Evolutionary conservation across 2,888 invertebrate species (phyloP).

Genomic region (Enoplolaimus lenunculus): DNA sequence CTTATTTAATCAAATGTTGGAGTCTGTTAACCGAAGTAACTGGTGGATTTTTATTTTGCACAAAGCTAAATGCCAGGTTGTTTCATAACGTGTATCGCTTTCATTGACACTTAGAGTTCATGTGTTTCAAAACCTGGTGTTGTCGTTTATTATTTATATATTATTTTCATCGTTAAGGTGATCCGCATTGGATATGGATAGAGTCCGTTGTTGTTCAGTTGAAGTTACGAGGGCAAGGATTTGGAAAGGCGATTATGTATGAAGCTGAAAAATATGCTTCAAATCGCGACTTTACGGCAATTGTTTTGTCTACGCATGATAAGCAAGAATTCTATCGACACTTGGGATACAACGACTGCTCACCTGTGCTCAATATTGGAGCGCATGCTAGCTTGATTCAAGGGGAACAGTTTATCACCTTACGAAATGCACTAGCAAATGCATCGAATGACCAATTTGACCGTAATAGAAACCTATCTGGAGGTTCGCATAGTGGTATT

Average conservation of each 20-base stretch:
- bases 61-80: no score
- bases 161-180: neutral
- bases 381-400: slow-evolving; percentile 22
- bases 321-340: slow-evolving; percentile 42
- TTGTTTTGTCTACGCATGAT: slow-evolving; percentile 43
- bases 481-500: no score
- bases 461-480: no score
- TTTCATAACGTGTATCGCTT: no score
- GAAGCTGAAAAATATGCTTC: slow-evolving; percentile 38
- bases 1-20: no score
- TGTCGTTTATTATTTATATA: no score
- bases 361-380: slow-evolving; percentile 25
- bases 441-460: neutral
- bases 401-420: neutral
- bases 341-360: slow-evolving; percentile 37
- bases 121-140: no score
- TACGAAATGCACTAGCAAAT: neutral
- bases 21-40: no score
- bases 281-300: slow-evolving; percentile 33
- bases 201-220: slow-evolving; percentile 35
- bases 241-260: slow-evolving; percentile 42
- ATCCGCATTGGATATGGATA: no score
- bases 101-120: no score
- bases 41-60: no score
- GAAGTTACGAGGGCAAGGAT: slow-evolving; percentile 36